Evolutionary conservation across 2,797 vertebrate species (phyloP).

Genomic region (Heliangelus exortis): DNA sequence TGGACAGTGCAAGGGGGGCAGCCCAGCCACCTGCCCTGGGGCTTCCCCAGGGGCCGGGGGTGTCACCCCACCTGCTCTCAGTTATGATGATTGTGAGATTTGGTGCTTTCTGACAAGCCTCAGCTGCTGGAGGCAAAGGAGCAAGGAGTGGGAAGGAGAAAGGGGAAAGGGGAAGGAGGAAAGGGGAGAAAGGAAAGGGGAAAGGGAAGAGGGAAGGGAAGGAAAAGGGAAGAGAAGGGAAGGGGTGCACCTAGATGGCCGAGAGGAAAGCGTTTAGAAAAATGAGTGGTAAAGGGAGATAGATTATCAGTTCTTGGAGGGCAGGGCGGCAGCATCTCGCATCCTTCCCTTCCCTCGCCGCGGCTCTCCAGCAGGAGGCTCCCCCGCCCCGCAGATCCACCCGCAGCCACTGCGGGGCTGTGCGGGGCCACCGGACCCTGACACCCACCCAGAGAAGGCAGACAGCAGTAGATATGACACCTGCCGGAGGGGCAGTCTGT

Average conservation of each 20-base stretch:
- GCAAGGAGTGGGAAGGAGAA: too few relatives aligned
- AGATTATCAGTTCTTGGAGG: rapidly evolving
- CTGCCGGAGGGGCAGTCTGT: rapidly evolving
- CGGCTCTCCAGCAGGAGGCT: slow-evolving; percentile 32
- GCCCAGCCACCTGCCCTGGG: neutral
- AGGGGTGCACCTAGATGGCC: rapidly evolving
- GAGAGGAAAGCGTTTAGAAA: neutral
- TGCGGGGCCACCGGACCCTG: neutral
- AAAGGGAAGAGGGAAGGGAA: too few relatives aligned
- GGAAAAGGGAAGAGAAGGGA: too few relatives aligned
- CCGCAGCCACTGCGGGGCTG: neutral
- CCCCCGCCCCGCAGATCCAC: neutral
- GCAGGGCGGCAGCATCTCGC: neutral
- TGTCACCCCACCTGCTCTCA: rapidly evolving
- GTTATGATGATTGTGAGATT: rapidly evolving
- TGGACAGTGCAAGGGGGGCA: rapidly evolving
- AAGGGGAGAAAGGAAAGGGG: too few relatives aligned
- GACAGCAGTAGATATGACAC: too few relatives aligned
- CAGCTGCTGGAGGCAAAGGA: neutral
- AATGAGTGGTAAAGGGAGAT: rapidly evolving
- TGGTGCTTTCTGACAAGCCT: neutral
- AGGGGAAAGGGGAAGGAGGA: too few relatives aligned
- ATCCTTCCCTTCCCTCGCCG: rapidly evolving
- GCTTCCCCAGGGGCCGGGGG: neutral
- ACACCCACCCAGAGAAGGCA: neutral